phyloP scores from a whole-genome alignment of 2,113 vertebrate genomes.

The Corythoichthys haematopterus region DNA sequence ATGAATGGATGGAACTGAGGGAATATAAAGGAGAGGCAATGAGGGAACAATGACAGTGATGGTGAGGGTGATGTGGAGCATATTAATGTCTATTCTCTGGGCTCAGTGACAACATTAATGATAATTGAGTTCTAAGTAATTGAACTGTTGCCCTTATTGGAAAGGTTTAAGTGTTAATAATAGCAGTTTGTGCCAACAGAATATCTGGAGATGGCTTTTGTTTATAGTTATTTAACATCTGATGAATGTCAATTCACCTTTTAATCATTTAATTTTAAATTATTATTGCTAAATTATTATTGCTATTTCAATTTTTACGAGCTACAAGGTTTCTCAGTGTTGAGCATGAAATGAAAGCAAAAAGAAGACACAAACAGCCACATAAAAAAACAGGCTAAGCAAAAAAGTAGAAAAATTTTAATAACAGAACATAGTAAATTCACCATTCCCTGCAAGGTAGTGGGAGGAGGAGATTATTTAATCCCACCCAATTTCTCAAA shows the following conservation, averaged over 20 bases:
- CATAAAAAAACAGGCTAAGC: too few relatives aligned
- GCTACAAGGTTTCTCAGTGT: too few relatives aligned
- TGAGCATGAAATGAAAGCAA: too few relatives aligned
- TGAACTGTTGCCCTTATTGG: constrained; percentile 27
- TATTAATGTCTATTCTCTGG: constrained; percentile 47
- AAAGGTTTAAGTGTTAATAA: constrained; percentile 17
- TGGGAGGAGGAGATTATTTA: too few relatives aligned
- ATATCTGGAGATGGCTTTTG: background rate
- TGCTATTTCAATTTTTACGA: too few relatives aligned
- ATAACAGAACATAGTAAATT: too few relatives aligned
- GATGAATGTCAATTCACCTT: background rate
- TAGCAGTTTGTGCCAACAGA: background rate
- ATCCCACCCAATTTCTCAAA: too few relatives aligned
- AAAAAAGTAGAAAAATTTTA: too few relatives aligned
- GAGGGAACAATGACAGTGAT: constrained; percentile 26
- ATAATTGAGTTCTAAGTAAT: constrained; percentile 51
- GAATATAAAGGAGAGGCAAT: constrained; percentile 31
- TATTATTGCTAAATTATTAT: too few relatives aligned
- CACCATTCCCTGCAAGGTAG: too few relatives aligned
- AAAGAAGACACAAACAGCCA: too few relatives aligned
- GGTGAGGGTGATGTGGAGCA: constrained; percentile 33
- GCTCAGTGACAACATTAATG: constrained; percentile 45
- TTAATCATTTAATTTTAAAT: too few relatives aligned
- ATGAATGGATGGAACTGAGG: constrained; percentile 60
- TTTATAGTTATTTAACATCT: constrained; percentile 9